These are phyloP conservation scores for Clytia hemisphaerica DNA, from an alignment of 30 jellyfish, hydroid and myxozoan genomes.

Conservation along the genomic window DNA sequence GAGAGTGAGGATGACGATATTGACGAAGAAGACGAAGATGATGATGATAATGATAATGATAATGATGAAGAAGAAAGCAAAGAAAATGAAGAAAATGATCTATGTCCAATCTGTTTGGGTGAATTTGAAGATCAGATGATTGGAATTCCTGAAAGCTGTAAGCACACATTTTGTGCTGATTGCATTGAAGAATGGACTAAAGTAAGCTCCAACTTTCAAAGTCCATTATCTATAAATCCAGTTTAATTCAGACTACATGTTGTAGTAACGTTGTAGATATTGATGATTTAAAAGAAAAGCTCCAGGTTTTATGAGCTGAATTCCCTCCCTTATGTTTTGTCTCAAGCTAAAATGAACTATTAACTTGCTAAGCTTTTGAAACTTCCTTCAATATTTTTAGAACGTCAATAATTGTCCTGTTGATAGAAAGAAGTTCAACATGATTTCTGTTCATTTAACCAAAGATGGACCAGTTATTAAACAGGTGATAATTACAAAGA, in stretches of 20 bases:
- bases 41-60: constrained; percentile 10
- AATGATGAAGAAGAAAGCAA: constrained; percentile 14
- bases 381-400: constrained; percentile 16
- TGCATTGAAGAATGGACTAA: constrained; percentile 90
- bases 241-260: too few species aligned
- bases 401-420: constrained; percentile 82
- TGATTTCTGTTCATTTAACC: constrained; percentile 20
- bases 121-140: constrained; percentile 52
- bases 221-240: too few species aligned
- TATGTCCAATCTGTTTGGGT: constrained; percentile 72
- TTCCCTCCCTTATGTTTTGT: too few species aligned
- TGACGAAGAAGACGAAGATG: too few species aligned
- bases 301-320: too few species aligned
- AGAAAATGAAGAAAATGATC: constrained; percentile 1
- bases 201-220: too few species aligned
- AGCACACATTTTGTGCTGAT: constrained; percentile 58
- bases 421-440: constrained; percentile 57
- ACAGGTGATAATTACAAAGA: too few species aligned
- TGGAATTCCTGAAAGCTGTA: constrained; percentile 76
- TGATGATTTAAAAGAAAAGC: too few species aligned
- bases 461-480: constrained; percentile 52
- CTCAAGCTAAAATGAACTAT: too few species aligned
- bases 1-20: too few species aligned
- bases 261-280: too few species aligned
- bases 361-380: too few species aligned